Evolutionary conservation across 2,797 vertebrate species (phyloP).

Genomic region (Falco biarmicus): DNA sequence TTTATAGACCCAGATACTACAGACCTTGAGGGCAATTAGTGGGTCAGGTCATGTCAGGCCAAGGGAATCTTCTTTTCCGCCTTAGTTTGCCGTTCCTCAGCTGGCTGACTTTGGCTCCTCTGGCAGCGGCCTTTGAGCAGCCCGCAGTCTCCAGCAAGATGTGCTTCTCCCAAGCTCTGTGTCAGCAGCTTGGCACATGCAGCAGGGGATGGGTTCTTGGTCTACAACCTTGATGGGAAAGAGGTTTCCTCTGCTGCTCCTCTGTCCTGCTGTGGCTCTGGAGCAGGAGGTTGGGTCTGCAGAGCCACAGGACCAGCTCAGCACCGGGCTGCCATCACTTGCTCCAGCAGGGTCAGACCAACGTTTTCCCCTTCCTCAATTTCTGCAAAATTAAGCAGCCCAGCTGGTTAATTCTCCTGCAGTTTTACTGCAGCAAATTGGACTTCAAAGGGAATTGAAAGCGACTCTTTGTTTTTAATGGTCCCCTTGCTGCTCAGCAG

Average conservation of each 20-base stretch:
- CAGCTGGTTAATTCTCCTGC: constrained; percentile 61
- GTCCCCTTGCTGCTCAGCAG: constrained; percentile 38
- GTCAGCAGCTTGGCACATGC: not conserved
- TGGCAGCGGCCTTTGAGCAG: not conserved
- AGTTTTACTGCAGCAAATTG: constrained; percentile 75
- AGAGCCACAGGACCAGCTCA: not conserved
- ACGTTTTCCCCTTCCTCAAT: not conserved
- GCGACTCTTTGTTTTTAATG: constrained; percentile 74
- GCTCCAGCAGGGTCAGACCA: not conserved
- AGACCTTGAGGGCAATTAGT: not conserved
- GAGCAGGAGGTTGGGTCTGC: not conserved
- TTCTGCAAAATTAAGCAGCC: constrained; percentile 56
- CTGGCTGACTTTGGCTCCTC: not conserved
- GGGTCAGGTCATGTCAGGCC: not conserved
- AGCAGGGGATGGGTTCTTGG: not conserved
- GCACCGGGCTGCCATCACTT: not conserved
- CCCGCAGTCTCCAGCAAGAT: accelerated
- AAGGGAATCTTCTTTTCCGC: not conserved
- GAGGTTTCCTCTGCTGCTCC: not conserved
- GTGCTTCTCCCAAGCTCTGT: not conserved
- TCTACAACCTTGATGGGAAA: not conserved
- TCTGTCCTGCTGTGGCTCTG: not conserved
- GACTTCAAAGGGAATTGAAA: constrained; percentile 77
- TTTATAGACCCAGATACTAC: not conserved
- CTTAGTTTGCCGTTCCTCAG: not conserved